A percentile compares a stretch with the other conserved stretches of the same genome.
Evolutionary conservation across 1,140 invertebrate species (phyloP).

Genomic region (Drosophila pseudoananassae): DNA sequence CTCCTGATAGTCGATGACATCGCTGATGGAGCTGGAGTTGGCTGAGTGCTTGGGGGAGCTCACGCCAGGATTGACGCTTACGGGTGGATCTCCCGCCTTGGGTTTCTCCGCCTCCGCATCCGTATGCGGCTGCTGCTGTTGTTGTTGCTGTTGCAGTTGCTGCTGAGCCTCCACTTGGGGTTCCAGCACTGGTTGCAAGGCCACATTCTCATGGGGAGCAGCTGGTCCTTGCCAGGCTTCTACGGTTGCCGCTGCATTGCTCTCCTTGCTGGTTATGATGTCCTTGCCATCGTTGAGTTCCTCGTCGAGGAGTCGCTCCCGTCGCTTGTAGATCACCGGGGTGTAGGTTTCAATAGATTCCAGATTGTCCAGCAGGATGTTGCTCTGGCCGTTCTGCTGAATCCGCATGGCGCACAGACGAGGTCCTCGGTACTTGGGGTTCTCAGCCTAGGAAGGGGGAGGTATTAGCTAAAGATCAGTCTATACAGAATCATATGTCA

Average conservation of each 20-base stretch:
- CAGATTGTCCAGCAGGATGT: slow-evolving; percentile 91
- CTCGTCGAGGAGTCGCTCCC: slow-evolving; percentile 76
- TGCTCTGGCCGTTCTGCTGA: slow-evolving; percentile 90
- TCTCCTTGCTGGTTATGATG: slow-evolving; percentile 81
- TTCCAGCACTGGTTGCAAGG: slow-evolving; percentile 66
- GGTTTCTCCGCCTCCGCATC: slow-evolving; percentile 45
- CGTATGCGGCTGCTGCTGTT: background rate
- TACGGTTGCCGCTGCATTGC: slow-evolving; percentile 64
- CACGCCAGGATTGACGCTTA: slow-evolving; percentile 2
- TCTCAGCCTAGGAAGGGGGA: slow-evolving; percentile 66
- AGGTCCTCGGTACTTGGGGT: slow-evolving; percentile 85
- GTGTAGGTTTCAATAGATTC: slow-evolving; percentile 87
- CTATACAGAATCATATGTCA: background rate
- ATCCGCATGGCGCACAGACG: slow-evolving; percentile 89
- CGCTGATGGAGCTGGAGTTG: slow-evolving; percentile 78
- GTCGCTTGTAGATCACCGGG: slow-evolving; percentile 88
- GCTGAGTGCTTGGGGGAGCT: slow-evolving; percentile 68
- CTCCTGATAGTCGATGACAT: slow-evolving; percentile 79
- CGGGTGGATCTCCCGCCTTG: slow-evolving; percentile 1
- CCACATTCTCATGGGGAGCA: slow-evolving; percentile 56
- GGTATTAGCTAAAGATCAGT: background rate
- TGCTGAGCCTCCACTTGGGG: slow-evolving; percentile 54
- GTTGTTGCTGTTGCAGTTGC: slow-evolving; percentile 6
- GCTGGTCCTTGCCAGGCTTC: slow-evolving; percentile 66
- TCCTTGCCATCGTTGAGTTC: slow-evolving; percentile 83